Evolutionary conservation across 2,888 invertebrate species (phyloP), one percentile per base, ranked within the genome.

Genomic region (Bhutanitis thaidina): DNA sequence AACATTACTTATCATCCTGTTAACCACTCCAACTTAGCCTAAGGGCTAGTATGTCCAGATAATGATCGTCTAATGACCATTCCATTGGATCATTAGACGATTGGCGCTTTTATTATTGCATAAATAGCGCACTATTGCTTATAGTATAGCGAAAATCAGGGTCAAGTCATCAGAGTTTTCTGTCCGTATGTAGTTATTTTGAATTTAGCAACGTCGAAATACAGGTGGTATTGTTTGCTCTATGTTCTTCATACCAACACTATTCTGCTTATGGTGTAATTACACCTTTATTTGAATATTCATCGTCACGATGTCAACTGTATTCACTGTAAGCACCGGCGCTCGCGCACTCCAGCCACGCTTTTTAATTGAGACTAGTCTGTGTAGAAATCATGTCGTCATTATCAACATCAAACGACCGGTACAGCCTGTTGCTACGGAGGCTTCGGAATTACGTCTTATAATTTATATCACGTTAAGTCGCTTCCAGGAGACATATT

Each of bases 281-380:
- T 71, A 70, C 54, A 57, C 60, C 65, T 72, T 71, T 66, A 76
- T 77, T 78, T 71, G 59, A 73, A 77, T 76, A 67, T 64, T 63
- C 73, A 76, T 75, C 71, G 53, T 58, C 59, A 60, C 60, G 60
- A 60, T 65, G 65, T 68, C 64, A 64, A 68, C 64, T 56, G 59
- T 64, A 65, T 64, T 62, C 62, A 60, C 58, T 58, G 57, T 53
- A 53, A 49, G 60, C 48, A 49, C 52, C 56, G 50, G 57, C 58
- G 62, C 59, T 52, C 30, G 54, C 51, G 51, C 35, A 59, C 59
- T 60, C 56, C 47, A 56, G 53, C 55, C 62, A 54, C 59, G 46
- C 54, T 35, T 56, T 38, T 54, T 65, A 62, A 69, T 70, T 60
- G 55, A 60, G 55, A 61, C 61, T 55, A 44, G 54, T 53, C 35